phyloP scores from a whole-genome alignment of 2,113 vertebrate genomes.

The Charadrius vociferus region DNA sequence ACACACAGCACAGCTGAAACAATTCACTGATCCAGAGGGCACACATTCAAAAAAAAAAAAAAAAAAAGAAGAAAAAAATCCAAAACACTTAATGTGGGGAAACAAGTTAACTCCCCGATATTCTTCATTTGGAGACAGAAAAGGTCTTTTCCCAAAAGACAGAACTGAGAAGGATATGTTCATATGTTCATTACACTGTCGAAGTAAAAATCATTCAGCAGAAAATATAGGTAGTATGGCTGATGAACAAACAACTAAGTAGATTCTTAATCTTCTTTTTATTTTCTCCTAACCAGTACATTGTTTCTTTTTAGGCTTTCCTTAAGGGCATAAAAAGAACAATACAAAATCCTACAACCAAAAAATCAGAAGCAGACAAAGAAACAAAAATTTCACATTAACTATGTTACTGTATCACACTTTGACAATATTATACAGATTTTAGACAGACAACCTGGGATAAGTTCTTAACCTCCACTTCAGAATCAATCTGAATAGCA shows the following conservation, averaged over 20 bases:
- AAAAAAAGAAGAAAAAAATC: background rate
- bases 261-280: background rate
- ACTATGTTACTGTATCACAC: background rate
- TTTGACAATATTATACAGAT: conserved; percentile 10
- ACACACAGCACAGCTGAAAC: background rate
- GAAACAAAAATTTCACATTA: background rate
- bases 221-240: background rate
- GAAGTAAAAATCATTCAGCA: background rate
- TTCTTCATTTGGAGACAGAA: background rate
- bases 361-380: background rate
- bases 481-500: background rate
- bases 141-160: background rate
- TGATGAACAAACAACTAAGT: background rate
- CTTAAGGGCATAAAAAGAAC: background rate
- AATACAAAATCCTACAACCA: background rate
- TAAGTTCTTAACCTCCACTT: background rate
- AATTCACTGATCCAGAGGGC: background rate
- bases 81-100: background rate
- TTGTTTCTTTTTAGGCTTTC: background rate
- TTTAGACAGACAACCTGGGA: background rate
- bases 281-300: background rate
- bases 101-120: background rate
- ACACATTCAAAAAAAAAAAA: background rate
- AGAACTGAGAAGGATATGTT: background rate
- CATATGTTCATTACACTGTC: background rate